Percentiles rank a stretch among this genome's conserved stretches.
phyloP scores from a whole-genome alignment of 2,797 vertebrate genomes.

The Tenualosa thibaudeaui region DNA sequence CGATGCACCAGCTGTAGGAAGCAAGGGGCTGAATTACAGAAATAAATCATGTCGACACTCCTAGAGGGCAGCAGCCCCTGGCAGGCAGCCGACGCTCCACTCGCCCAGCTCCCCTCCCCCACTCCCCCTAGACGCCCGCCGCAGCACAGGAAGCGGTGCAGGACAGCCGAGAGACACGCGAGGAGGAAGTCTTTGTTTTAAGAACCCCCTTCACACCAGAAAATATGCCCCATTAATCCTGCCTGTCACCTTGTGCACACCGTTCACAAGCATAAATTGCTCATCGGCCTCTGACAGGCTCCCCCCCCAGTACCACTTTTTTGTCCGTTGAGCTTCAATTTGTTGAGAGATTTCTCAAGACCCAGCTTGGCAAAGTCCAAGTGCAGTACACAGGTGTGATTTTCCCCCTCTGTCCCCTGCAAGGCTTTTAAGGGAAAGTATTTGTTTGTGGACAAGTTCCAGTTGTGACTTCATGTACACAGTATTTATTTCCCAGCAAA shows the following conservation, averaged over 20 bases:
- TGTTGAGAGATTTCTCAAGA: background rate
- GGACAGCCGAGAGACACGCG: constrained; percentile 34
- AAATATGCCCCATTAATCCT: constrained; percentile 52
- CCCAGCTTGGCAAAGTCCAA: background rate
- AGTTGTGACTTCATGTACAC: constrained; percentile 37
- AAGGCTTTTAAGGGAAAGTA: constrained; percentile 19
- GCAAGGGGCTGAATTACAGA: constrained; percentile 38
- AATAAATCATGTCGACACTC: constrained; percentile 51
- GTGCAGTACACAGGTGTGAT: constrained; percentile 36
- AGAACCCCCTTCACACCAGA: constrained; percentile 40
- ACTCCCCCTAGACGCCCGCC: background rate
- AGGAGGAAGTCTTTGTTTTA: constrained; percentile 52
- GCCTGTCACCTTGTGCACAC: constrained; percentile 27
- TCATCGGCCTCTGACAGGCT: background rate
- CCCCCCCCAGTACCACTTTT: background rate
- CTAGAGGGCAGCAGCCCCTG: constrained; percentile 33
- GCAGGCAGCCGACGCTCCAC: constrained; percentile 23
- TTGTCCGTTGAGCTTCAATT: background rate
- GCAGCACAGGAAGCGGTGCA: constrained; percentile 47
- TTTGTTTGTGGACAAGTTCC: constrained; percentile 38
- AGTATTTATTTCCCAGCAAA: constrained; percentile 10
- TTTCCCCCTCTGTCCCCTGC: background rate
- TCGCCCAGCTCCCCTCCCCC: background rate
- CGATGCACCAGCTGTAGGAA: constrained; percentile 41
- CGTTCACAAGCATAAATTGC: background rate